A percentile compares a stretch with the other conserved stretches of the same genome.
Conservation (phyloP, 2,797 vertebrate genomes). For the Aeoliscus strigatus region DNA sequence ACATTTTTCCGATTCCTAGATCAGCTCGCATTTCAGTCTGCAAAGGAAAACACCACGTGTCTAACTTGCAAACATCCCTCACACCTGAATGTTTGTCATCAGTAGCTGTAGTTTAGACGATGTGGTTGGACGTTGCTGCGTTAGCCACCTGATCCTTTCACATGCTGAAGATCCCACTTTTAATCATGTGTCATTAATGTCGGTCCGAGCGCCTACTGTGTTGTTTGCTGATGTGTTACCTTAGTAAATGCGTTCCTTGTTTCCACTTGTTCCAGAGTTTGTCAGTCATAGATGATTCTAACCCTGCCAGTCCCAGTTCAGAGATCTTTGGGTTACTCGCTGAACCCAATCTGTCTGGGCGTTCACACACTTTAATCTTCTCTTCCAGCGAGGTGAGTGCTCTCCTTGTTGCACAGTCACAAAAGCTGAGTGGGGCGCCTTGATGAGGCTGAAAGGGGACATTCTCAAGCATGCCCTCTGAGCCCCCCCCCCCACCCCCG, state of each 20-base stretch:
- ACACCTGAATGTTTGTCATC: conserved; percentile 33
- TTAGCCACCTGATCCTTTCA: conserved; percentile 9
- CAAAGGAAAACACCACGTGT: background rate
- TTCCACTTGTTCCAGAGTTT: conserved; percentile 91
- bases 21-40: background rate
- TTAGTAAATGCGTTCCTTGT: conserved; percentile 78
- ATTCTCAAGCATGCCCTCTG: conserved; percentile 67
- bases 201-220: conserved; percentile 1
- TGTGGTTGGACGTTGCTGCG: conserved; percentile 29
- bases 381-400: conserved; percentile 95
- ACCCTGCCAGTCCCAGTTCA: conserved; percentile 84
- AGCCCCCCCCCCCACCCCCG: conserved; percentile 25
- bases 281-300: conserved; percentile 93
- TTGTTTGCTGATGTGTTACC: conserved; percentile 46
- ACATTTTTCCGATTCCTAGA: background rate
- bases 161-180: conserved; percentile 21
- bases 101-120: conserved; percentile 38
- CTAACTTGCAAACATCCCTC: conserved; percentile 42
- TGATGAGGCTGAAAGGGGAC: conserved; percentile 59
- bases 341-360: conserved; percentile 92
- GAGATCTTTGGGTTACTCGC: conserved; percentile 89
- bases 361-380: conserved; percentile 94
- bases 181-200: conserved; percentile 4
- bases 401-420: conserved; percentile 65
- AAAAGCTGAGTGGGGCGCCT: conserved; percentile 62